phyloP scores from a whole-genome alignment of 1,140 invertebrate genomes.

The Drosophila orena region DNA sequence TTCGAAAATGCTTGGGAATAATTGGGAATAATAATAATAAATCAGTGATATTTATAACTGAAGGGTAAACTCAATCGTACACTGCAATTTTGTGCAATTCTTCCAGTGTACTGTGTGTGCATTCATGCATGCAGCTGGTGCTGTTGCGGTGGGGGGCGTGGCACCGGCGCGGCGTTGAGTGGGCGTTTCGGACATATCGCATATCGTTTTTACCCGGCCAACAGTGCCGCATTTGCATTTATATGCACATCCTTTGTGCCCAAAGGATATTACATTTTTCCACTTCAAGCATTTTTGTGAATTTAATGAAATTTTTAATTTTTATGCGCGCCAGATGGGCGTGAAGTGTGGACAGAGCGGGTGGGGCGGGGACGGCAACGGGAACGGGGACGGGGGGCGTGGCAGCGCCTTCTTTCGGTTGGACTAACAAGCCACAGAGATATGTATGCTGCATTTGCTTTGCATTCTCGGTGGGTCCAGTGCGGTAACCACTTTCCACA shows the following conservation, averaged over 20 bases:
- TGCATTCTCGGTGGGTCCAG: conserved; percentile 29
- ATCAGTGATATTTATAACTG: not conserved
- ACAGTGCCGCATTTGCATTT: conserved; percentile 74
- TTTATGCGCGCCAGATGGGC: conserved; percentile 62
- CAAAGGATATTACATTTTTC: conserved; percentile 83
- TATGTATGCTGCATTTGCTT: conserved; percentile 41
- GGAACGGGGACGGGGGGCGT: not conserved
- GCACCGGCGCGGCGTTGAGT: conserved; percentile 5
- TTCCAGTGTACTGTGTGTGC: conserved; percentile 19
- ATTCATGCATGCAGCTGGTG: conserved; percentile 38
- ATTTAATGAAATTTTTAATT: conserved; percentile 84
- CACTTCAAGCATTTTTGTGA: conserved; percentile 82
- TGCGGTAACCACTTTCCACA: conserved; percentile 3
- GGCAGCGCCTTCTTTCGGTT: conserved; percentile 27
- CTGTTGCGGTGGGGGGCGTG: not conserved
- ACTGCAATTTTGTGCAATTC: too few species aligned
- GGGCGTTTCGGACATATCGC: conserved; percentile 41
- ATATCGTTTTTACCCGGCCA: conserved; percentile 26
- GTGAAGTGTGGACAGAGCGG: not conserved
- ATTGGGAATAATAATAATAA: too few species aligned
- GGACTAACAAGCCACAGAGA: conserved; percentile 49
- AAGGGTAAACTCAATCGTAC: not conserved
- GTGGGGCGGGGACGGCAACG: too few species aligned
- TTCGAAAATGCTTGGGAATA: too few species aligned
- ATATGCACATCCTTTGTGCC: conserved; percentile 82